A percentile compares a stretch with the other conserved stretches of the same genome.
phyloP scores from a whole-genome alignment of 2,888 invertebrate species.

The Drosophila multiciliata region DNA sequence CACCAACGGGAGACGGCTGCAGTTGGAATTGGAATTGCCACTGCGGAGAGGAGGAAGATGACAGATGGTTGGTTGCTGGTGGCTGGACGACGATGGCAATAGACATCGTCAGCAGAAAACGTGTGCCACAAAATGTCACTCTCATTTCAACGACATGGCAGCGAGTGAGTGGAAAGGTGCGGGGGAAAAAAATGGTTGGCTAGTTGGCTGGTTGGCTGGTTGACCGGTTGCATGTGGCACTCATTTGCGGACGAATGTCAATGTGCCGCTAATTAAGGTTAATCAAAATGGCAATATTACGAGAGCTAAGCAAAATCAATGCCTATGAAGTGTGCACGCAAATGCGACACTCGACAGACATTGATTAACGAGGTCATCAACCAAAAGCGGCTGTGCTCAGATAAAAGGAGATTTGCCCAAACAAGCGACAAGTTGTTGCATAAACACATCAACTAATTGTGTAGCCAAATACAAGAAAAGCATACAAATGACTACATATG shows the following conservation, averaged over 20 bases:
- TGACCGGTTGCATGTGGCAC: slow-evolving; percentile 52
- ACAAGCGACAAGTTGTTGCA: slow-evolving; percentile 25
- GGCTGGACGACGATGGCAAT: slow-evolving; percentile 27
- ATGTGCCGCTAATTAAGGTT: slow-evolving; percentile 76
- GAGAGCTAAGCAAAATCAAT: slow-evolving; percentile 42
- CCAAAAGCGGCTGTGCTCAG: slow-evolving; percentile 36
- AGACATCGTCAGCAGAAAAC: slow-evolving; percentile 52
- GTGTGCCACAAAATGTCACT: slow-evolving; percentile 76
- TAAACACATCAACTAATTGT: slow-evolving; percentile 48
- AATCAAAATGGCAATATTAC: slow-evolving; percentile 68
- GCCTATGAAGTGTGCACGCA: slow-evolving; percentile 43
- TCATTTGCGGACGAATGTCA: slow-evolving; percentile 68
- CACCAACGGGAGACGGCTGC: slow-evolving; percentile 51
- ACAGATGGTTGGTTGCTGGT: slow-evolving; percentile 1
- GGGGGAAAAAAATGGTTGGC: background rate
- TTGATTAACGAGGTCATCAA: slow-evolving; percentile 71
- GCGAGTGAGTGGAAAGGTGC: slow-evolving; percentile 17
- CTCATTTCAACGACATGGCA: slow-evolving; percentile 61
- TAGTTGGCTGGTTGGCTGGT: slow-evolving; percentile 9
- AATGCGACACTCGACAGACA: slow-evolving; percentile 35
- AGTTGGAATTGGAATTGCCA: slow-evolving; percentile 33
- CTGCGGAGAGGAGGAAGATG: slow-evolving; percentile 10
- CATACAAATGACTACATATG: slow-evolving; percentile 6
- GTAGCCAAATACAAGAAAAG: slow-evolving; percentile 36
- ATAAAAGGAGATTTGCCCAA: slow-evolving; percentile 43